Base-by-base conservation (phyloP, 2,113 vertebrate genomes). In the Podocnemis expansa region DNA sequence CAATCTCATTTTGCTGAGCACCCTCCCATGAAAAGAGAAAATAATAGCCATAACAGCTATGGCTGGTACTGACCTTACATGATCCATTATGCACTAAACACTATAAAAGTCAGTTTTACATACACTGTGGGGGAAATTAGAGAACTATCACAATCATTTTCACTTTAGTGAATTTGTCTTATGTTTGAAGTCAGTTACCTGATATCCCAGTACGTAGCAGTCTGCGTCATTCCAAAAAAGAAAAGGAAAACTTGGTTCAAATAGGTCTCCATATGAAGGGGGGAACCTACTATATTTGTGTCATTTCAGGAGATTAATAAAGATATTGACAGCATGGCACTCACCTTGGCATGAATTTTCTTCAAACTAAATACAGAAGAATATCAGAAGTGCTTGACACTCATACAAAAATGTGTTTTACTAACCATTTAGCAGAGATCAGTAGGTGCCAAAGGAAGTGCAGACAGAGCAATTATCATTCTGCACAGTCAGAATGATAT, bases 1-100 rank as follows among this genome's bases (percentile, higher is more conserved):
- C 98, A 98, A 98, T 98, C 98, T 98, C 97, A 98, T 98, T 98
- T 98, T 98, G 97, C 96, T 97, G 98, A 98, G 98, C 97, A 97
- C 97, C 98, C 97, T 98, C 98, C 98, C 98, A 98, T 98, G 98
- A 98, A 98, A 98, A 97, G 97, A 96, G 98, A 97, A 98, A 98
- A 98, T 98, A 98, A 98, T 97, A 98, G 97, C 97, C 97, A 94
- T 97, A 98, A 98, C 98, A 93, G 97, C 97, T 97, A 97, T 95
- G 97, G 96, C 98, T 97, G 98, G 97, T 95, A 96, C 97, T 98
- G 98, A 98, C 98, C 98, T 98, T 98, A 98, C 98, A 98, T 97
- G 97, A 98, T 98, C 98, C 97, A 98, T 98, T 98, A 98, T 96
- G 97, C 97, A 97, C 98, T 97, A 98, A 98, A 98, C 98, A 98